phyloP scores from a whole-genome alignment of 1,140 invertebrate species.

The Atta texana region DNA sequence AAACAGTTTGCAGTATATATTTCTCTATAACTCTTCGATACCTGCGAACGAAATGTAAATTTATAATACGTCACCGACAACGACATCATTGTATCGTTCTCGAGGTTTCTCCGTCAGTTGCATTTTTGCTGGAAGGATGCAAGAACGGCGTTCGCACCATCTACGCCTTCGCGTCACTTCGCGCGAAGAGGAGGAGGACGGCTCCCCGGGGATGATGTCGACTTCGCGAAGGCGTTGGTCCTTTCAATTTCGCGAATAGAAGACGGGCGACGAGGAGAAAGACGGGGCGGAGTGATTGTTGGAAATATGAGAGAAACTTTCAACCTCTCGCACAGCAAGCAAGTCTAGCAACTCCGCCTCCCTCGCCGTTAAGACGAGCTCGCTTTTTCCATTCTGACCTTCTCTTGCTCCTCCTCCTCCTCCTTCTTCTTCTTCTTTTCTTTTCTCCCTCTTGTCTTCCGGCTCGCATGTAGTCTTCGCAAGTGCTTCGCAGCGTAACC shows the following conservation, averaged over 20 bases:
- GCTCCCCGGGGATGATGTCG: conserved; percentile 51
- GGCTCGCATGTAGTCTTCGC: conserved; percentile 66
- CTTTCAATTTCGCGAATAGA: conserved; percentile 73
- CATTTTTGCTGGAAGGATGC: conserved; percentile 26
- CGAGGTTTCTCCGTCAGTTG: conserved; percentile 33
- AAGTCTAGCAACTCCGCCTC: conserved; percentile 47
- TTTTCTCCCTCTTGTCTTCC: conserved; percentile 18
- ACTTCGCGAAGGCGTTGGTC: conserved; percentile 65
- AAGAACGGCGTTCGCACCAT: neutral
- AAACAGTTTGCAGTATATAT: neutral
- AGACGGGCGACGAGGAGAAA: conserved; percentile 27
- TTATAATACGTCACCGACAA: conserved; percentile 43
- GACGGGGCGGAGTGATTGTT: conserved; percentile 66
- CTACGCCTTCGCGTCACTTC: neutral
- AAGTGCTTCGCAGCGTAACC: conserved; percentile 74
- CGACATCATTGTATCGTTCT: conserved; percentile 31
- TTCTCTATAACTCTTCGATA: neutral
- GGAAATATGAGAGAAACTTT: conserved; percentile 77
- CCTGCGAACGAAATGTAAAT: conserved; percentile 35
- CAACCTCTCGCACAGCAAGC: conserved; percentile 56
- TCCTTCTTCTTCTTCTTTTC: neutral
- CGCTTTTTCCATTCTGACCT: conserved; percentile 30
- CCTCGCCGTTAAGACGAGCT: conserved; percentile 68
- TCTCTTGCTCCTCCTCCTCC: neutral
- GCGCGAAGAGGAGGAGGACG: conserved; percentile 26